Percentiles rank a stretch among this genome's conserved stretches.
Evolutionary conservation across 2,113 vertebrate genomes (phyloP).

Genomic region (Carollia perspicillata): DNA sequence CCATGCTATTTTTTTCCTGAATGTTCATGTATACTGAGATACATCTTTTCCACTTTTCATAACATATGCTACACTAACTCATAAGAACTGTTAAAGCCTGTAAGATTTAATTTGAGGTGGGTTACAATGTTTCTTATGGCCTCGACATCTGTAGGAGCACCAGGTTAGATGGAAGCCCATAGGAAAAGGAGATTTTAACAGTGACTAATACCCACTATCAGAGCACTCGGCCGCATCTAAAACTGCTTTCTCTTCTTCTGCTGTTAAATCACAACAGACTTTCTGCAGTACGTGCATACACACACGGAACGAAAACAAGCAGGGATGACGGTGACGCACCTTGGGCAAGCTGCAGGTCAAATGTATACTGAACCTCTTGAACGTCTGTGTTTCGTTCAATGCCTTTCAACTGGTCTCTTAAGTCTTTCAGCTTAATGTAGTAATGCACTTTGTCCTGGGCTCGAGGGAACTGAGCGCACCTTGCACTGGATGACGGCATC

Average conservation of each 20-base stretch:
- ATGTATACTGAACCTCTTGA: slow-evolving; percentile 90
- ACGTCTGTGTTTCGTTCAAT: slow-evolving; percentile 82
- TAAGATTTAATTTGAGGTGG: neutral
- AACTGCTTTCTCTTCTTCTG: neutral
- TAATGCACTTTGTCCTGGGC: slow-evolving; percentile 99
- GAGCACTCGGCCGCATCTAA: neutral
- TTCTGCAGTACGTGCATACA: neutral
- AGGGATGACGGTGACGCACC: slow-evolving; percentile 74
- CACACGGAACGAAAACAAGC: rapidly evolving
- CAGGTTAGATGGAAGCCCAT: neutral
- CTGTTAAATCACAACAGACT: neutral
- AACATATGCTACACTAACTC: neutral
- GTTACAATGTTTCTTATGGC: neutral
- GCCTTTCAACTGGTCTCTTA: slow-evolving; percentile 94
- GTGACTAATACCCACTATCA: neutral
- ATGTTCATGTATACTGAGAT: neutral
- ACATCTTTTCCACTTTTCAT: neutral
- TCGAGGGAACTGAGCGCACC: slow-evolving; percentile 97
- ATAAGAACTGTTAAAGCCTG: neutral
- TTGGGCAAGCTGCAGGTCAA: slow-evolving; percentile 93
- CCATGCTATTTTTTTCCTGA: neutral
- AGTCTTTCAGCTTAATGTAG: slow-evolving; percentile 96
- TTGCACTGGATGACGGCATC: slow-evolving; percentile 98
- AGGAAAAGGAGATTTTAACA: neutral
- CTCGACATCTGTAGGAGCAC: neutral